These are phyloP conservation scores for Drosophila littoralis DNA, from an alignment of 1,140 invertebrate genomes.

Conservation along the genomic window DNA sequence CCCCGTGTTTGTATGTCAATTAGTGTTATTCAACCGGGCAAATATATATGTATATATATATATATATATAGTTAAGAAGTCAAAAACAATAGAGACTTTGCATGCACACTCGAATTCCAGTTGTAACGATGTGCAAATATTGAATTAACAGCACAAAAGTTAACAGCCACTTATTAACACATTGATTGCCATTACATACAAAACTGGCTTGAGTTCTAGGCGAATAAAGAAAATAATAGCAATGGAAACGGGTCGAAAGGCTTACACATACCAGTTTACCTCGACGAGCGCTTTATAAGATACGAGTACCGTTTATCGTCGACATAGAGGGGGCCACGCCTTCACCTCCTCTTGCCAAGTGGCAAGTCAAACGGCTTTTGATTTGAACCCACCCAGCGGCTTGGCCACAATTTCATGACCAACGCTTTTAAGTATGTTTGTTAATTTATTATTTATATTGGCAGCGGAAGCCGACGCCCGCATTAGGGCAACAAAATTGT, in stretches of 20 bases:
- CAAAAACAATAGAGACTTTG: slow-evolving; percentile 24
- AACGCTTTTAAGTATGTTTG: slow-evolving; percentile 41
- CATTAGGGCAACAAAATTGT: slow-evolving; percentile 57
- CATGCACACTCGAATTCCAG: slow-evolving; percentile 18
- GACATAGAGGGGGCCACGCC: slow-evolving; percentile 27
- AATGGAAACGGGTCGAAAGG: slow-evolving; percentile 43
- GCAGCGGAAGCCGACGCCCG: slow-evolving; percentile 49
- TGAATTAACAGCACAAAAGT: slow-evolving; percentile 41
- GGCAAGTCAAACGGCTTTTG: slow-evolving; percentile 67
- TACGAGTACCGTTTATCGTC: slow-evolving; percentile 37
- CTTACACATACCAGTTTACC: slow-evolving; percentile 37
- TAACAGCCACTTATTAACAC: slow-evolving; percentile 43
- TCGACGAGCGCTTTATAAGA: slow-evolving; percentile 9
- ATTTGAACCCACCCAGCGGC: slow-evolving; percentile 29
- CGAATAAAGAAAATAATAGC: slow-evolving; percentile 1
- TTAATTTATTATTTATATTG: slow-evolving; percentile 40
- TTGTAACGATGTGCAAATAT: slow-evolving; percentile 74
- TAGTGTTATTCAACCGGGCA: slow-evolving; percentile 69
- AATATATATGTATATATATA: slow-evolving; percentile 52
- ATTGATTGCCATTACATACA: slow-evolving; percentile 43
- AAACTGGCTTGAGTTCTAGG: slow-evolving; percentile 57
- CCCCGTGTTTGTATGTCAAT: slow-evolving; percentile 59
- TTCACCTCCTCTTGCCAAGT: slow-evolving; percentile 4
- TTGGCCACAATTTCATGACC: slow-evolving; percentile 66
- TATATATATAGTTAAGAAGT: slow-evolving; percentile 45